phyloP scores from a whole-genome alignment of 2,888 invertebrate species.

The Petrolisthes cinctipes region DNA sequence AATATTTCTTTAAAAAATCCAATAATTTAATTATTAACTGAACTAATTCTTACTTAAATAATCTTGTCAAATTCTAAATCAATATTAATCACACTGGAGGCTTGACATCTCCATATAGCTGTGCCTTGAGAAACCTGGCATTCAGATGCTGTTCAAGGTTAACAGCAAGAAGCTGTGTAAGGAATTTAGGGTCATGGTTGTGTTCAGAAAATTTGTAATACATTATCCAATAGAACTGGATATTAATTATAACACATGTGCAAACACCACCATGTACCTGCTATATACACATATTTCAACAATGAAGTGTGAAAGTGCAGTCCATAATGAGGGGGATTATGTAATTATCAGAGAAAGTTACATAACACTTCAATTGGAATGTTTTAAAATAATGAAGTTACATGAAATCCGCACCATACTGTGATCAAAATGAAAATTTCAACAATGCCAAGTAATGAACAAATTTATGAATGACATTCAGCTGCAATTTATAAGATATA shows the following conservation, averaged over 20 bases:
- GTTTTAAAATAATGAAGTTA: slow-evolving; percentile 52
- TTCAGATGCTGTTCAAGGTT: slow-evolving; percentile 35
- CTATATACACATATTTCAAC: slow-evolving; percentile 46
- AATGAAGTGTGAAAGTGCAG: slow-evolving; percentile 51
- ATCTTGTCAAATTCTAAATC: slow-evolving; percentile 43
- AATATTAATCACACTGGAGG: slow-evolving; percentile 59
- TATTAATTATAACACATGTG: slow-evolving; percentile 52
- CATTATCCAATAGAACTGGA: slow-evolving; percentile 62
- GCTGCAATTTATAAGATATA: slow-evolving; percentile 49
- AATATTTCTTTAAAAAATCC: slow-evolving; percentile 36
- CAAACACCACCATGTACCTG: slow-evolving; percentile 59
- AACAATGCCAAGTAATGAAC: slow-evolving; percentile 48
- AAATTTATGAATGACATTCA: slow-evolving; percentile 53
- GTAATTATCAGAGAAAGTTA: slow-evolving; percentile 53
- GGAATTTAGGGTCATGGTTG: slow-evolving; percentile 57
- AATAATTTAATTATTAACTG: slow-evolving; percentile 50
- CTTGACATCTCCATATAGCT: slow-evolving; percentile 44
- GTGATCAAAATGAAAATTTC: slow-evolving; percentile 43
- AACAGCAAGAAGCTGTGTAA: slow-evolving; percentile 35
- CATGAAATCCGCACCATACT: slow-evolving; percentile 59
- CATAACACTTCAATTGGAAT: slow-evolving; percentile 61
- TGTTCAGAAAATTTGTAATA: slow-evolving; percentile 54
- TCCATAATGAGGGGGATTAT: slow-evolving; percentile 57
- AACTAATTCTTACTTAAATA: slow-evolving; percentile 51
- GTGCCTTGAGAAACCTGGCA: slow-evolving; percentile 51